Conservation (phyloP, 2,797 vertebrate species). For the Fratercula arctica region DNA sequence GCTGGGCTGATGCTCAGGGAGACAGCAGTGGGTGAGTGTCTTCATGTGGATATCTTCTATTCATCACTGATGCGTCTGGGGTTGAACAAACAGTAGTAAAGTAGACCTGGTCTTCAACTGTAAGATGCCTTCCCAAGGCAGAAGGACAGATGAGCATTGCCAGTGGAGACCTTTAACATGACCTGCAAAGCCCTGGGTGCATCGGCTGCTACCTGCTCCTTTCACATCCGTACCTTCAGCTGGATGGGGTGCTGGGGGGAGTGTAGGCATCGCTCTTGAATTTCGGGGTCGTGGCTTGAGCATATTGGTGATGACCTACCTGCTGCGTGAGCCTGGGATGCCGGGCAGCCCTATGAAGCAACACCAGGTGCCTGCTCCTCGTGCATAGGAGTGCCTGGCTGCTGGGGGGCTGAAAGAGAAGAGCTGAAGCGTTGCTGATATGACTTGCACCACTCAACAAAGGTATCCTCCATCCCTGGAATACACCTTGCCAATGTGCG, state of each 20-base stretch:
- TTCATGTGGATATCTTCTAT: background rate
- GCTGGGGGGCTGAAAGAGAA: background rate
- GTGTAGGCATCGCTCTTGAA: background rate
- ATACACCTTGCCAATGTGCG: background rate
- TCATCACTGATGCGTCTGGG: background rate
- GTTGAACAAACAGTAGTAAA: background rate
- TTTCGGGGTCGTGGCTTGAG: background rate
- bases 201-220: background rate
- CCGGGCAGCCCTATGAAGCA: background rate
- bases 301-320: background rate
- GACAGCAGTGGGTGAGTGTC: background rate
- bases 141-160: background rate
- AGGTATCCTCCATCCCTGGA: background rate
- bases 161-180: background rate
- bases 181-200: background rate
- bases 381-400: background rate
- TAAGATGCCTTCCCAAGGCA: background rate
- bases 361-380: background rate
- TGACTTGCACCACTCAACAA: background rate
- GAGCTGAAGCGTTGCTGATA: background rate
- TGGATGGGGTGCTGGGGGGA: background rate
- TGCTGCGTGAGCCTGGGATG: background rate
- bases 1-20: background rate
- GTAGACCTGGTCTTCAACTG: too few species aligned
- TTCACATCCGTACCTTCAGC: background rate